Percentiles rank a stretch among this genome's conserved stretches.
Conservation (phyloP, 2,888 invertebrate genomes). For the Thera britannica region DNA sequence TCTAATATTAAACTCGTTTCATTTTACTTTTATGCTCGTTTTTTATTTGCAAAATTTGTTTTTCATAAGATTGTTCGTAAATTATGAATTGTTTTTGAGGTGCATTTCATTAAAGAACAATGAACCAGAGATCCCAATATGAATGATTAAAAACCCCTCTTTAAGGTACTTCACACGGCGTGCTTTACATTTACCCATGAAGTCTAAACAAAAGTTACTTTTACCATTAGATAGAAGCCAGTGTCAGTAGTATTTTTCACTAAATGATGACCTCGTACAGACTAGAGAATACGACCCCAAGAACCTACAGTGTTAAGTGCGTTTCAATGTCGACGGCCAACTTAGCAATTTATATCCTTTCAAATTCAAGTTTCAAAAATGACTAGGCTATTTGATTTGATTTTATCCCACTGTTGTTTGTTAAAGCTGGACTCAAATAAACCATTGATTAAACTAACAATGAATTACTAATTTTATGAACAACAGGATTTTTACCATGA, state of each 20-base stretch:
- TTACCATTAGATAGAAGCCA: not conserved
- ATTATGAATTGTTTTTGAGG: not conserved
- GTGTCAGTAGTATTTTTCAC: not conserved
- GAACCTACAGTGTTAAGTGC: conserved; percentile 13
- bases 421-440: not conserved
- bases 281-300: not conserved
- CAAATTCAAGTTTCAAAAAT: conserved; percentile 10
- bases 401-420: not conserved
- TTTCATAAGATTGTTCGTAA: conserved; percentile 16
- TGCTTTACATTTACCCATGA: not conserved
- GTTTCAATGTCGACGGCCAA: conserved; percentile 16
- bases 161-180: too few species aligned
- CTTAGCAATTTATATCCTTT: conserved; percentile 11
- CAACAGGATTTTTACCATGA: too few species aligned
- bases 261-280: conserved; percentile 3
- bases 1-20: conserved; percentile 31
- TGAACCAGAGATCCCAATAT: too few species aligned
- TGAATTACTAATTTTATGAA: too few species aligned
- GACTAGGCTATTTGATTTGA: not conserved
- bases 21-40: conserved; percentile 15
- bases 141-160: too few species aligned
- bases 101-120: not conserved
- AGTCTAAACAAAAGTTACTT: not conserved
- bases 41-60: conserved; percentile 15
- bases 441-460: too few species aligned